phyloP scores from a whole-genome alignment of 1,140 invertebrate genomes.

The Cephus cinctus region DNA sequence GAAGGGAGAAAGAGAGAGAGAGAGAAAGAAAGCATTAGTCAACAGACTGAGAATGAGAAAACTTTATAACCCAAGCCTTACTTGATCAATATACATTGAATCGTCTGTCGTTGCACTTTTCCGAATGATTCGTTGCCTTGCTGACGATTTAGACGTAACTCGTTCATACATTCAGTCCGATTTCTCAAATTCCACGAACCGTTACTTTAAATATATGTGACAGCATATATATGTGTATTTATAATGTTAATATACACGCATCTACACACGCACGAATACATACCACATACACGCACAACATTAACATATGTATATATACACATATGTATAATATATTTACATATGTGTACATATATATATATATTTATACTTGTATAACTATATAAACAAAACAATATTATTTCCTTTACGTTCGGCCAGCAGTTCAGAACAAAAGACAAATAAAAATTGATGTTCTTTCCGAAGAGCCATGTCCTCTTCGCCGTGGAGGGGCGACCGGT shows the following conservation, averaged over 20 bases:
- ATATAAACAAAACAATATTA: slow-evolving; percentile 30
- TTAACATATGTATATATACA: too few relatives aligned
- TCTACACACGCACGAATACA: too few relatives aligned
- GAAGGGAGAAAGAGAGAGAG: slow-evolving; percentile 7
- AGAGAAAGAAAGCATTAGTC: slow-evolving; percentile 2
- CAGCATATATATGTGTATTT: too few relatives aligned
- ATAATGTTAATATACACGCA: too few relatives aligned
- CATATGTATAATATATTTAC: too few relatives aligned
- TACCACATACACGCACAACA: too few relatives aligned
- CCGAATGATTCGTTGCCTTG: slow-evolving; percentile 42
- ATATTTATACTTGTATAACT: too few relatives aligned
- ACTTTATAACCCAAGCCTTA: slow-evolving; percentile 46
- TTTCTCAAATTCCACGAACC: too few relatives aligned
- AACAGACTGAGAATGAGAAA: slow-evolving; percentile 13
- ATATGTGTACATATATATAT: too few relatives aligned
- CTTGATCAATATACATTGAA: slow-evolving; percentile 56
- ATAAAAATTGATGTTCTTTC: slow-evolving; percentile 59
- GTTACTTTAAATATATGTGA: too few relatives aligned
- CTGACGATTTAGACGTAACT: too few relatives aligned
- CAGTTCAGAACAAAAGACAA: slow-evolving; percentile 35
- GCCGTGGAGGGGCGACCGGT: slow-evolving; percentile 55
- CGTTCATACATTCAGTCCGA: too few relatives aligned
- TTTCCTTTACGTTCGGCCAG: slow-evolving; percentile 52
- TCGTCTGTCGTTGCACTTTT: slow-evolving; percentile 26
- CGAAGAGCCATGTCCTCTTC: slow-evolving; percentile 60